Conservation (phyloP, 2,113 vertebrate species). For the Microcebus tavaratra region DNA sequence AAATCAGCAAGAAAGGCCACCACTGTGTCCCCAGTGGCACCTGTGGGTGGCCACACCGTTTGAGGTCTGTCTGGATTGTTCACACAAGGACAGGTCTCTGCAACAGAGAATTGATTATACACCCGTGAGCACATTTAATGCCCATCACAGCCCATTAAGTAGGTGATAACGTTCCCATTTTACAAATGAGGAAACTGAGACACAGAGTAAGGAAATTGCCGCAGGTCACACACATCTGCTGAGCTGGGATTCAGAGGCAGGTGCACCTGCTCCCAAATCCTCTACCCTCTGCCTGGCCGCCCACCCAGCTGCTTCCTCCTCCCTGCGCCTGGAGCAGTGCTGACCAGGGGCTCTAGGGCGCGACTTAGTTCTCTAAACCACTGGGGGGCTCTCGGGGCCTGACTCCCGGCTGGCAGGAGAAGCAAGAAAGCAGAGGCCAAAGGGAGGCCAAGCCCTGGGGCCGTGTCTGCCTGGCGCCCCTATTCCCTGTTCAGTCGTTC, state of each 20-base stretch:
- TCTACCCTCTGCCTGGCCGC: background rate
- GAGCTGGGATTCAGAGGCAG: background rate
- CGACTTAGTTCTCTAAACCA: background rate
- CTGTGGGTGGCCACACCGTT: background rate
- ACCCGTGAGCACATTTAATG: background rate
- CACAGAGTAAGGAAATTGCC: background rate
- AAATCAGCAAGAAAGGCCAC: background rate
- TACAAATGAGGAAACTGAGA: background rate
- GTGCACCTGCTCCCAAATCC: background rate
- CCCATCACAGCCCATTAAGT: background rate
- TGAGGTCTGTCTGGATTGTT: background rate
- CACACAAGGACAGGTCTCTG: background rate
- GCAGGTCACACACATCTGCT: no score
- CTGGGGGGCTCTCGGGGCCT: background rate
- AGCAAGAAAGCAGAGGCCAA: background rate
- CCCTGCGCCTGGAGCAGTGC: background rate
- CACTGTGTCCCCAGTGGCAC: background rate
- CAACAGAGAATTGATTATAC: background rate
- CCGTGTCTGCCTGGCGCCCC: accelerated
- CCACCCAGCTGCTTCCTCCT: background rate
- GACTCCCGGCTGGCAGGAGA: background rate
- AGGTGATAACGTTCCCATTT: background rate
- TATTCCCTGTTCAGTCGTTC: background rate
- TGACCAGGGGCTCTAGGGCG: background rate
- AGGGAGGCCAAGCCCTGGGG: accelerated